A percentile compares a stretch with the other conserved stretches of the same genome.
phyloP scores from a whole-genome alignment of 2,797 vertebrate species.

The Falco peregrinus region DNA sequence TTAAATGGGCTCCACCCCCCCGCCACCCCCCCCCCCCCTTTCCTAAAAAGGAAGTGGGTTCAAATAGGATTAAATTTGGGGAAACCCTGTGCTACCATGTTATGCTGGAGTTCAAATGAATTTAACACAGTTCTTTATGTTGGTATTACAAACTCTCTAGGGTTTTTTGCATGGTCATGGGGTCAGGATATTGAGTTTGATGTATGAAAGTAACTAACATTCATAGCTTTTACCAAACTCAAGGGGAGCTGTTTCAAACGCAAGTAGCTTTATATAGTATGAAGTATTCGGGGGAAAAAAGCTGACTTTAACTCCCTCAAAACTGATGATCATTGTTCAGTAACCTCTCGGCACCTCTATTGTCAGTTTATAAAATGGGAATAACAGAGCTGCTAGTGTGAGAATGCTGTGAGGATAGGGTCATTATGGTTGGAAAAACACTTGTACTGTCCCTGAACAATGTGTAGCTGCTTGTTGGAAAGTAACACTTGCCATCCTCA shows the following conservation, averaged over 20 bases:
- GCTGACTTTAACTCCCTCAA: neutral
- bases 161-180: neutral
- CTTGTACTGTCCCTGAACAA: neutral
- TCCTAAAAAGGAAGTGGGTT: neutral
- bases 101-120: neutral
- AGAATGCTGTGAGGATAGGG: neutral
- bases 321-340: neutral
- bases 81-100: neutral
- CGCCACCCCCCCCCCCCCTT: neutral
- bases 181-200: neutral
- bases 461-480: neutral
- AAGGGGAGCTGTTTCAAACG: neutral
- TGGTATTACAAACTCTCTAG: neutral
- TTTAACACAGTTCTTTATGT: neutral
- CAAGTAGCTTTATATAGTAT: neutral
- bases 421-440: neutral
- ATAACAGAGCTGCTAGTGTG: neutral
- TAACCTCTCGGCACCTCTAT: neutral
- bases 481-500: neutral
- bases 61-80: neutral
- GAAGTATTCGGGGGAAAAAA: neutral
- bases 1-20: neutral
- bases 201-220: neutral
- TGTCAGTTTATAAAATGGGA: neutral
- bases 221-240: neutral